Conservation (phyloP, 92 coral and sea anemone species). For the Zoanthus solanderi region DNA sequence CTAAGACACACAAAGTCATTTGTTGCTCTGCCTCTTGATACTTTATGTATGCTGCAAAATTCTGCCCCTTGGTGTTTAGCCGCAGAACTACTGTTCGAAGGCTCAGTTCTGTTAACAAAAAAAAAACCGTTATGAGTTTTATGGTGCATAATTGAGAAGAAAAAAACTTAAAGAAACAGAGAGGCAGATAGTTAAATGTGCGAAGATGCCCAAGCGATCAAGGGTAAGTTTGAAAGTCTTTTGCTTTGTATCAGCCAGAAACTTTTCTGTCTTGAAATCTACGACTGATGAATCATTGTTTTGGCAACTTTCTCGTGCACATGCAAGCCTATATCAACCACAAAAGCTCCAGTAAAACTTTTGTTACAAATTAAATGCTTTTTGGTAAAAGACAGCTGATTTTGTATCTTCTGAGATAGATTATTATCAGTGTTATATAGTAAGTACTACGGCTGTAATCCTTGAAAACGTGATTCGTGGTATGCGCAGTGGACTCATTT, state of each 20-base stretch:
- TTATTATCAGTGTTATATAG: too few species aligned
- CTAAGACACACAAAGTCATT: not conserved
- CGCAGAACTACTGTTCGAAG: conserved; percentile 20
- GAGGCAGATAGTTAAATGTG: not conserved
- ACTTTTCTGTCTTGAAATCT: not conserved
- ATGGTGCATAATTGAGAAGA: not conserved
- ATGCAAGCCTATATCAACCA: too few species aligned
- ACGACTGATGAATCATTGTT: too few species aligned
- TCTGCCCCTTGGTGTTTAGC: not conserved
- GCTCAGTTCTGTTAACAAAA: not conserved
- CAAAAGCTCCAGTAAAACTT: too few species aligned
- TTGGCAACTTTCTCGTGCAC: too few species aligned
- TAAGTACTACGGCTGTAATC: too few species aligned
- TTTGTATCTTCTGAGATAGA: too few species aligned
- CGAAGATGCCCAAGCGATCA: conserved; percentile 32
- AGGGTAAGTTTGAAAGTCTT: conserved; percentile 17
- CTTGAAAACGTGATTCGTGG: too few species aligned
- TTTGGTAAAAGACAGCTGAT: too few species aligned
- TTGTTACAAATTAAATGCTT: too few species aligned
- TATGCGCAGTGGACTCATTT: too few species aligned
- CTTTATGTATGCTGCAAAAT: conserved; percentile 25
- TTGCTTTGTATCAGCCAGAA: not conserved
- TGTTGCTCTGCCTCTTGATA: not conserved
- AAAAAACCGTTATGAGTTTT: conserved; percentile 23
- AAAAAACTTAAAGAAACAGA: too few species aligned